A percentile compares a stretch with the other conserved stretches of the same genome.
Evolutionary conservation across 2,888 invertebrate genomes (phyloP).

Genomic region (Elaeidobius kamerunicus): DNA sequence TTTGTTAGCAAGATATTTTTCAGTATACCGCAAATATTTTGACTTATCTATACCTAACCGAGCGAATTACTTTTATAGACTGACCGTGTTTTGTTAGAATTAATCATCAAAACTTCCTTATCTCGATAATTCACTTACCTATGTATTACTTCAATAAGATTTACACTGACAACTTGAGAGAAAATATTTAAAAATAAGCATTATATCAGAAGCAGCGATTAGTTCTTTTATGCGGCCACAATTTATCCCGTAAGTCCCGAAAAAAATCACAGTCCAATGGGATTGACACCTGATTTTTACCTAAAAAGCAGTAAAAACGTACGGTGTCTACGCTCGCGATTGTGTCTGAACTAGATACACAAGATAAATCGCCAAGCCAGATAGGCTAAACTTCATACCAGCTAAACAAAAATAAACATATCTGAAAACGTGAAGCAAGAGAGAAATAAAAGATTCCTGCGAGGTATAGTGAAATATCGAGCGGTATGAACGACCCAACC

Average conservation of each 20-base stretch:
- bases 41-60: slow-evolving; percentile 1
- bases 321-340: slow-evolving; percentile 37
- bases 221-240: neutral
- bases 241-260: slow-evolving; percentile 1
- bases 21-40: slow-evolving; percentile 9
- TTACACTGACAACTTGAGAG: slow-evolving; percentile 5
- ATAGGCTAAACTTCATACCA: slow-evolving; percentile 30
- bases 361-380: slow-evolving; percentile 38
- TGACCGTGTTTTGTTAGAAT: slow-evolving; percentile 16
- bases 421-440: slow-evolving; percentile 14
- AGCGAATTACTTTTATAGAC: slow-evolving; percentile 5
- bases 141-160: slow-evolving; percentile 1
- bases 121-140: slow-evolving; percentile 5
- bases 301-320: slow-evolving; percentile 32
- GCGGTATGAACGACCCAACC: slow-evolving; percentile 32
- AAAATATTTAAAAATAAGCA: slow-evolving; percentile 1
- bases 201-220: neutral
- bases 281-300: slow-evolving; percentile 26
- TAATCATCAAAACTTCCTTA: slow-evolving; percentile 13
- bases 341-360: slow-evolving; percentile 41
- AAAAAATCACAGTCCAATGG: slow-evolving; percentile 16
- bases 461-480: slow-evolving; percentile 25
- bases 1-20: slow-evolving; percentile 8
- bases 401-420: slow-evolving; percentile 28
- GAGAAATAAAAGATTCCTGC: slow-evolving; percentile 30